Percentiles rank a stretch among this genome's conserved stretches.
Conservation (phyloP, 1,140 invertebrate species). For the Ostrea denselamellosa region DNA sequence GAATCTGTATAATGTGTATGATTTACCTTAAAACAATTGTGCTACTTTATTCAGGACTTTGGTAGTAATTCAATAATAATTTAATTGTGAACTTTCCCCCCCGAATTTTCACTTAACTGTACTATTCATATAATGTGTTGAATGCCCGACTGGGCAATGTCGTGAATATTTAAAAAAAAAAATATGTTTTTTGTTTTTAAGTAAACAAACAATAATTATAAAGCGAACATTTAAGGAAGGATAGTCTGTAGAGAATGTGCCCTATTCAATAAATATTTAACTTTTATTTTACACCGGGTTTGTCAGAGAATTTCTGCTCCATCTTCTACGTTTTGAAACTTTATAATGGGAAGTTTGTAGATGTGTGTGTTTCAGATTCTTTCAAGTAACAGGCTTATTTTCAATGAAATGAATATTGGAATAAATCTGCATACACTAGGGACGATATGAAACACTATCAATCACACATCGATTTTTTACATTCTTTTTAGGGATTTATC, state of each 20-base stretch:
- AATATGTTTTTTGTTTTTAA: neutral
- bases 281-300: neutral
- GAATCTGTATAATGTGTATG: too few species aligned
- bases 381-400: too few species aligned
- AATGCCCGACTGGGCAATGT: conserved; percentile 7
- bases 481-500: conserved; percentile 2
- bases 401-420: too few species aligned
- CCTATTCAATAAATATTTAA: neutral
- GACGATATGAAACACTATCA: neutral
- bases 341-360: too few species aligned
- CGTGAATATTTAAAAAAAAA: neutral
- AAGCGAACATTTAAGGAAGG: too few species aligned
- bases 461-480: neutral
- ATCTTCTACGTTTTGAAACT: neutral
- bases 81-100: too few species aligned
- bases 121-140: neutral
- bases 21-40: too few species aligned
- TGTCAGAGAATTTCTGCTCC: neutral
- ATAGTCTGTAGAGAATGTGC: too few species aligned
- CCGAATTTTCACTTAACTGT: too few species aligned
- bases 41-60: too few species aligned
- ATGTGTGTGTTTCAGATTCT: too few species aligned
- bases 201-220: neutral
- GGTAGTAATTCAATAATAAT: too few species aligned
- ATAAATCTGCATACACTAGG: neutral